Evolutionary conservation across 2,888 invertebrate species (phyloP).

Genomic region (Eulithis testata): DNA sequence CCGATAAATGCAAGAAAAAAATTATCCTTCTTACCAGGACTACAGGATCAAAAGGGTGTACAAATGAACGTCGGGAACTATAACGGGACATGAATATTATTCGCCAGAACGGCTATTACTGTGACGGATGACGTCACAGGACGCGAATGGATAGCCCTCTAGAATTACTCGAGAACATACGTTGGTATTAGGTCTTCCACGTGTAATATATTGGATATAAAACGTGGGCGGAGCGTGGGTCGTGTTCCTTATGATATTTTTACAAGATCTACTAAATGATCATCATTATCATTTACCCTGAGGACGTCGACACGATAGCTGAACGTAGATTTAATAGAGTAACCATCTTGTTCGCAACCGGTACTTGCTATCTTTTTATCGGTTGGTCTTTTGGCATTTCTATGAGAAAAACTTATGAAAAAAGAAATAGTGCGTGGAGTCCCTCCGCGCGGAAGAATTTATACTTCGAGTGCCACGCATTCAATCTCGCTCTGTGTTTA

Average conservation of each 20-base stretch:
- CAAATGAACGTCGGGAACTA: constrained; percentile 6
- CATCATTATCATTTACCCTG: too few species aligned
- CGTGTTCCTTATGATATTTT: neutral
- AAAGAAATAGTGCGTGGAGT: too few species aligned
- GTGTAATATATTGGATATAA: neutral
- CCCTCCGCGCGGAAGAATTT: too few species aligned
- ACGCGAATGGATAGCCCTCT: constrained; percentile 9
- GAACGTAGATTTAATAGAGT: too few species aligned
- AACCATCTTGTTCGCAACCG: too few species aligned
- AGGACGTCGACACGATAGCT: too few species aligned
- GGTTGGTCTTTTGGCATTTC: too few species aligned
- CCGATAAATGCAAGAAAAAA: neutral
- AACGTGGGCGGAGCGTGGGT: neutral
- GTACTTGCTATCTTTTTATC: too few species aligned
- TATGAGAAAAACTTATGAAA: too few species aligned
- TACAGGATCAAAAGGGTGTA: constrained; percentile 1
- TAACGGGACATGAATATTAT: constrained; percentile 10
- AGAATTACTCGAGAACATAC: constrained; percentile 10
- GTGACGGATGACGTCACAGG: constrained; percentile 25
- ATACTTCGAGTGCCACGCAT: too few species aligned
- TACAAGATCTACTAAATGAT: neutral
- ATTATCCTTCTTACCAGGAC: constrained; percentile 3
- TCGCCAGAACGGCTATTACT: constrained; percentile 7
- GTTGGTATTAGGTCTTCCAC: neutral
- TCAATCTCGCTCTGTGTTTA: too few species aligned